Conservation (phyloP, 2,113 vertebrate genomes). For the Indri indri region DNA sequence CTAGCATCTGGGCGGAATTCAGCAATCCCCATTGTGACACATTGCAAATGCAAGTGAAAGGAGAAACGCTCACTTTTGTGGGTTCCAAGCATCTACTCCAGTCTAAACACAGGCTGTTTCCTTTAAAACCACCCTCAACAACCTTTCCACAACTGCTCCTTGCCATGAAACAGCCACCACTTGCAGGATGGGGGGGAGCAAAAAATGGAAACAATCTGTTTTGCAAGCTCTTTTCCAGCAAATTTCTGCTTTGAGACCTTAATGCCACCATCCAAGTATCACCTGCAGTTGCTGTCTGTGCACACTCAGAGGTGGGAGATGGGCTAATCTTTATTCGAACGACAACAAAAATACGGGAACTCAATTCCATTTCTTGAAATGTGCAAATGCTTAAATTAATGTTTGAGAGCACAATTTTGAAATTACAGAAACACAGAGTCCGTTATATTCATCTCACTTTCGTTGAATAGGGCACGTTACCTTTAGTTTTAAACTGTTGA, state of each 20-base stretch:
- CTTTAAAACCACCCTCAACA: slow-evolving; percentile 59
- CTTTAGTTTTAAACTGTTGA: not conserved
- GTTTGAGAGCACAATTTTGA: slow-evolving; percentile 1
- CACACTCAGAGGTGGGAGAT: not conserved
- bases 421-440: not conserved
- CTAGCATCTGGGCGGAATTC: slow-evolving; percentile 53
- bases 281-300: not conserved
- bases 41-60: slow-evolving; percentile 52
- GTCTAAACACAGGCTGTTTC: slow-evolving; percentile 74
- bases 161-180: slow-evolving; percentile 31
- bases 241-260: slow-evolving; percentile 45
- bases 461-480: not conserved
- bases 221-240: slow-evolving; percentile 43
- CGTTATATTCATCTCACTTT: not conserved
- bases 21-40: slow-evolving; percentile 50
- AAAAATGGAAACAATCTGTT: slow-evolving; percentile 63
- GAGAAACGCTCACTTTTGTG: slow-evolving; percentile 62
- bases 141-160: slow-evolving; percentile 53
- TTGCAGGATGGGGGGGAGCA: slow-evolving; percentile 18
- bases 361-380: not conserved
- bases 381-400: not conserved
- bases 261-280: not conserved
- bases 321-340: not conserved
- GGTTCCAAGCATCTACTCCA: slow-evolving; percentile 53
- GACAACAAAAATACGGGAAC: slow-evolving; percentile 8